Evolutionary conservation across 2,797 vertebrate species (phyloP), one percentile per base, ranked within the genome.

Genomic region (Chromis chromis): DNA sequence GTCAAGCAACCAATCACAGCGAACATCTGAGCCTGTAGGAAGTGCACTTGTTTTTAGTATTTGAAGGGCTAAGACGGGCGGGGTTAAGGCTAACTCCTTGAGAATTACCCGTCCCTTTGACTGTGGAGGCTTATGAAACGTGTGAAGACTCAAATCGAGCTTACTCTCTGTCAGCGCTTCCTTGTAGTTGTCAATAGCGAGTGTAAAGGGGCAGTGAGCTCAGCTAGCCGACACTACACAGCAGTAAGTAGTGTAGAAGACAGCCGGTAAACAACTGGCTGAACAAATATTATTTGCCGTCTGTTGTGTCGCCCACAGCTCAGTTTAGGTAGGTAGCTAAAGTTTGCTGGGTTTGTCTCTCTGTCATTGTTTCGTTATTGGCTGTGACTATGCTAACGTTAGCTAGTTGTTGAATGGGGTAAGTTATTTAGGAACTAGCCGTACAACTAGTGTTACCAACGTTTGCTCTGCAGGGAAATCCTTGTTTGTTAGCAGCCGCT

Each of bases 1-100:
- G 8, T 21, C 14, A 57, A 66, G 31, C 28, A 69, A 70, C 88
- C 87, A 92, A 92, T 92, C 76, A 73, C n/a, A 49, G 48, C 21
- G 22, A 57, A 60, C 4, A 16, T 31, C 42, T 24, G 52, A 70
- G 56, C 27, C 11, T 2, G 21, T 4, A 28, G 1, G 6, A 33
- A 2, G 33, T 63, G 67, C 72, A n/a, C 60, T 87, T 40, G 88
- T 74, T 91, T 81, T 70, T 1, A 0, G 0, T 7, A 5, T 25
- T 4, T 7, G 0, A 0, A n/a, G 0, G 12, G 0, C n/a, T 11
- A 0, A 3, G 0, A 0, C 14, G 78, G 84, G 85, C 81, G 89
- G 86, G 0, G 17, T 11, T 39, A 6, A 12, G 1, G 0, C 2
- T 5, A 58, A 31, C 3, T 5, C 14, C 16, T 6, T 0, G 1